A percentile compares a stretch with the other conserved stretches of the same genome.
Conservation (phyloP, 2,113 vertebrate genomes). For the Gymnocephalus cernua region DNA sequence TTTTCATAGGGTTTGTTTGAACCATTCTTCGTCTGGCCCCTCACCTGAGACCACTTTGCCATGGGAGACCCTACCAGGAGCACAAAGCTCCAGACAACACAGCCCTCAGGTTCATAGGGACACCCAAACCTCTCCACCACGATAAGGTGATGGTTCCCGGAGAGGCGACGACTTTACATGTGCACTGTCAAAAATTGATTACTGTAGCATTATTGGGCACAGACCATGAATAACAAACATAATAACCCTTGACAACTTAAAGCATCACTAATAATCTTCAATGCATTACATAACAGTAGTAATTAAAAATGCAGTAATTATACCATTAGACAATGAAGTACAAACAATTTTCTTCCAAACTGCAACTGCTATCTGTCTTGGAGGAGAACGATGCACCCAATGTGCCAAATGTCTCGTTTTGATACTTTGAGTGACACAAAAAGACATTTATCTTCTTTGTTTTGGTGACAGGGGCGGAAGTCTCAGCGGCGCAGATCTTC, state of each 20-base stretch:
- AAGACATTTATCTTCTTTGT: constrained; percentile 9
- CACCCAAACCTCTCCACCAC: no score
- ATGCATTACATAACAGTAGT: not conserved
- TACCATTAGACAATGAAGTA: not conserved
- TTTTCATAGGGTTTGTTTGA: no score
- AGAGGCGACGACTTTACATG: no score
- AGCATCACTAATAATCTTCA: not conserved
- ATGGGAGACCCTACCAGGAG: no score
- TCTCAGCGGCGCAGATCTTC: not conserved
- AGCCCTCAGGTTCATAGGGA: no score
- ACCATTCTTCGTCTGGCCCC: no score
- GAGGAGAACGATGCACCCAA: not conserved
- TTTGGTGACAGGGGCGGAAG: constrained; percentile 15
- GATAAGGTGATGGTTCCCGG: no score
- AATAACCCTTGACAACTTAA: not conserved
- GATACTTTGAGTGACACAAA: not conserved
- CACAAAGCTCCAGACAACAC: no score
- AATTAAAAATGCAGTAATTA: not conserved
- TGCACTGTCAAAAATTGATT: not conserved
- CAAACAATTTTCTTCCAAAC: not conserved
- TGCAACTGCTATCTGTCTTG: not conserved
- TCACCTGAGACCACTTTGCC: no score
- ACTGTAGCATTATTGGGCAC: not conserved
- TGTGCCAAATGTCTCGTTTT: not conserved
- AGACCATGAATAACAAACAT: not conserved